These are phyloP conservation scores for Psix sp. DNA, from an alignment of 1,140 invertebrate species.

Conservation along the genomic window DNA sequence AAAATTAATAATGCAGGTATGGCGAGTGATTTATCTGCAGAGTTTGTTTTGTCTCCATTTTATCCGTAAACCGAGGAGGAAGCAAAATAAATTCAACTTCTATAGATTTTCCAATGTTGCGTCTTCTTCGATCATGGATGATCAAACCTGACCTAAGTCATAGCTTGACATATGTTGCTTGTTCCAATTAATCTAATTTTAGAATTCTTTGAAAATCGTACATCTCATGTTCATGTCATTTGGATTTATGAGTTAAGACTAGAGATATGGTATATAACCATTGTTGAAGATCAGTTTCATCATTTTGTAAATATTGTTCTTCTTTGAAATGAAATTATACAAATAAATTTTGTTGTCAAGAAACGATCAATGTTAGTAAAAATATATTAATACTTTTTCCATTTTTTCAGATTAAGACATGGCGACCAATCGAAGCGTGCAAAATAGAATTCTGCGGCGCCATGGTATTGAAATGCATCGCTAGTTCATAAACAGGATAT, in stretches of 20 bases:
- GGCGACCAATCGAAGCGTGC: slow-evolving; percentile 9
- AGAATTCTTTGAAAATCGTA: slow-evolving; percentile 22
- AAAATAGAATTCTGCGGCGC: slow-evolving; percentile 4
- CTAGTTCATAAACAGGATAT: slow-evolving; percentile 13
- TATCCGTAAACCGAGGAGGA: no score
- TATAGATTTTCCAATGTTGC: no score
- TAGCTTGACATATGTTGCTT: slow-evolving; percentile 15
- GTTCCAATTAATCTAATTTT: slow-evolving; percentile 32
- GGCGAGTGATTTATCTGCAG: no score
- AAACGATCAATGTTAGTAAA: no score
- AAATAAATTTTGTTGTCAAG: no score
- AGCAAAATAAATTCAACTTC: no score
- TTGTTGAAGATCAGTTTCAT: no score
- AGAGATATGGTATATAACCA: no score
- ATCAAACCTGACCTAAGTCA: slow-evolving; percentile 26
- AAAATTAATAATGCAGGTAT: no score
- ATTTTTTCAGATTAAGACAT: slow-evolving; percentile 5
- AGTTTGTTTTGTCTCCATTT: no score
- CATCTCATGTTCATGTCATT: slow-evolving; percentile 22
- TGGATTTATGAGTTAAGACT: slow-evolving; percentile 12
- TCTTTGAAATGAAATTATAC: slow-evolving; percentile 5
- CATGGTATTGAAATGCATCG: slow-evolving; percentile 18
- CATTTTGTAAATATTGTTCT: neutral
- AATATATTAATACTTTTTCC: neutral
- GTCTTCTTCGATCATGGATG: no score